Conservation (phyloP, 2,113 vertebrate species). For the Actinemys pallida region DNA sequence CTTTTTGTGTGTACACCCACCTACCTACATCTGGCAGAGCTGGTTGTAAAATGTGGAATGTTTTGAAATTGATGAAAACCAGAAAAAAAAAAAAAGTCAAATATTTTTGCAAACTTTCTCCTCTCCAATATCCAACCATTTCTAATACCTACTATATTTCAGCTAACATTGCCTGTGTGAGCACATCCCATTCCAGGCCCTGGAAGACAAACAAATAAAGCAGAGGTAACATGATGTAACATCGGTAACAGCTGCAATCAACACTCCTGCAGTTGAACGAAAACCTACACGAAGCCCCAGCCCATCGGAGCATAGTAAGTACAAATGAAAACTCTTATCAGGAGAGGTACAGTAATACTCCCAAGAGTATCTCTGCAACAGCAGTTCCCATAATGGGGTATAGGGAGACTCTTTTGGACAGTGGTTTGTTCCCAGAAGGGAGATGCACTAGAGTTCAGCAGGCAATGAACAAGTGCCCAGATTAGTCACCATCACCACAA, state of each 20-base stretch:
- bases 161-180: neutral
- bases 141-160: neutral
- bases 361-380: neutral
- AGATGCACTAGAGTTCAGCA: rapidly evolving
- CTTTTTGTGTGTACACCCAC: neutral
- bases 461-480: rapidly evolving
- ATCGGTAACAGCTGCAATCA: neutral
- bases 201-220: neutral
- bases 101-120: neutral
- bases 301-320: rapidly evolving
- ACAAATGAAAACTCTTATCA: neutral
- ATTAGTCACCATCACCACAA: neutral
- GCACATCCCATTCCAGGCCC: rapidly evolving
- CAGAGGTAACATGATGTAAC: neutral
- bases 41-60: neutral
- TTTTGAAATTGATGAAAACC: neutral
- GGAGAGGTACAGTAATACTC: neutral
- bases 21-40: neutral
- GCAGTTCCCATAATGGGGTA: neutral
- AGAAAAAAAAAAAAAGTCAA: neutral
- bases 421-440: rapidly evolving
- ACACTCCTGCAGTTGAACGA: neutral
- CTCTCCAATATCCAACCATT: neutral
- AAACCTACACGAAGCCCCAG: neutral
- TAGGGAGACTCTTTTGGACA: rapidly evolving